These are phyloP conservation scores for Drosophila kambysellisi DNA, from an alignment of 2,888 invertebrate species.

Conservation along the genomic window DNA sequence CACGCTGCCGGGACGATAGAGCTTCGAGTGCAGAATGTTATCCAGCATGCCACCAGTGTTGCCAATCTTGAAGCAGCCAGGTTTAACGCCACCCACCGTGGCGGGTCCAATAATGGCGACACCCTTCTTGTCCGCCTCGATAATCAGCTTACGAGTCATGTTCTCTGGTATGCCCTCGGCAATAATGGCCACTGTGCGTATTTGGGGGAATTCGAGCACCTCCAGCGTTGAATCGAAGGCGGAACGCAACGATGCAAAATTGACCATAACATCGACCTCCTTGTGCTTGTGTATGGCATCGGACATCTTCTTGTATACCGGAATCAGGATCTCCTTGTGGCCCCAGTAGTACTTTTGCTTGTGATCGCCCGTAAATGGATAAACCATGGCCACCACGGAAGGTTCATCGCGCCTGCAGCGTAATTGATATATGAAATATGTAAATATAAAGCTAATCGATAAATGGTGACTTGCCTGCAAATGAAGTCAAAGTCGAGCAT, in stretches of 20 bases:
- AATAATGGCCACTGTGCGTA: slow-evolving; percentile 98
- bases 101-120: slow-evolving; percentile 97
- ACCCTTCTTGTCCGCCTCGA: slow-evolving; percentile 92
- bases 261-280: slow-evolving; percentile 97
- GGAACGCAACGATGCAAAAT: slow-evolving; percentile 98
- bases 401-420: slow-evolving; percentile 93
- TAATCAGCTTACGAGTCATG: slow-evolving; percentile 96
- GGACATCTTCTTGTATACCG: slow-evolving; percentile 98
- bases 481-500: slow-evolving; percentile 86
- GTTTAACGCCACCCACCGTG: slow-evolving; percentile 98
- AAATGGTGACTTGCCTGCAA: slow-evolving; percentile 81
- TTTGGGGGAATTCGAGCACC: slow-evolving; percentile 96
- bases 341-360: slow-evolving; percentile 99
- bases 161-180: slow-evolving; percentile 99
- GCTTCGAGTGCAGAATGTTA: slow-evolving; percentile 98
- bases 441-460: background rate
- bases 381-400: slow-evolving; percentile 97
- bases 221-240: slow-evolving; percentile 98
- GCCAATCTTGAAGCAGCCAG: slow-evolving; percentile 99
- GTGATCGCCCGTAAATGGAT: slow-evolving; percentile 99
- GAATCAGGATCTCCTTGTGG: slow-evolving; percentile 97
- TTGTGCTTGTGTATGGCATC: slow-evolving; percentile 98
- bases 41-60: slow-evolving; percentile 99
- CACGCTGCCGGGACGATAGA: slow-evolving; percentile 98
- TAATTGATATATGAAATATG: background rate